These are phyloP conservation scores for Malthinus seriepunctatus DNA, from an alignment of 2,888 invertebrate species.

Conservation along the genomic window DNA sequence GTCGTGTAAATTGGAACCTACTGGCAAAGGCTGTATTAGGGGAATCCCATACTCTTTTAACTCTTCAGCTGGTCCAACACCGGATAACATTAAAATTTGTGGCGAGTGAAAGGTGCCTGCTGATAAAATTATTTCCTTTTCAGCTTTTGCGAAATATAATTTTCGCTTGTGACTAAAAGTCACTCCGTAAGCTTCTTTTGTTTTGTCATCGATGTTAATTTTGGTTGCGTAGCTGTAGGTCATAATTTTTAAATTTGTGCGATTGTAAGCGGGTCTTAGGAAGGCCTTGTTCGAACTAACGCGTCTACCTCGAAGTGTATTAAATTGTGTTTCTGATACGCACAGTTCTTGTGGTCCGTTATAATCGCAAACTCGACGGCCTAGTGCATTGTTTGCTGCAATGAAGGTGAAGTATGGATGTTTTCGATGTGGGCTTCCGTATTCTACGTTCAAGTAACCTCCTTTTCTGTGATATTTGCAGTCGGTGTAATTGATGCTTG, in stretches of 20 bases:
- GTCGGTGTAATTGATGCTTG: conserved; percentile 31
- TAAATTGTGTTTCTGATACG: conserved; percentile 69
- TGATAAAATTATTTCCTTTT: conserved; percentile 73
- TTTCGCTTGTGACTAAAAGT: conserved; percentile 65
- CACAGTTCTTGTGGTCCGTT: conserved; percentile 67
- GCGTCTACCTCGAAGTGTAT: conserved; percentile 68
- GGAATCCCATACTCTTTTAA: conserved; percentile 61
- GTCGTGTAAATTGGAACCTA: conserved; percentile 78
- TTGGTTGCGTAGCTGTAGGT: conserved; percentile 69
- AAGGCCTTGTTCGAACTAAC: conserved; percentile 78
- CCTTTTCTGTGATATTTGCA: conserved; percentile 50
- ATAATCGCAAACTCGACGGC: conserved; percentile 70
- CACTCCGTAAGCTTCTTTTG: conserved; percentile 65
- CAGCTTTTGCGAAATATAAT: conserved; percentile 60
- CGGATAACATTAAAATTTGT: conserved; percentile 82
- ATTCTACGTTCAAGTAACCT: conserved; percentile 70
- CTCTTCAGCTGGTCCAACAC: conserved; percentile 69
- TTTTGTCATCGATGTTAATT: conserved; percentile 60
- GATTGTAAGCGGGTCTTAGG: conserved; percentile 64
- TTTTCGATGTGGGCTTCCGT: conserved; percentile 35
- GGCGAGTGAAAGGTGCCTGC: conserved; percentile 82
- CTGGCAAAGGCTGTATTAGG: conserved; percentile 66
- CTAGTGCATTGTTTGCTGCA: conserved; percentile 51
- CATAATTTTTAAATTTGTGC: conserved; percentile 70
- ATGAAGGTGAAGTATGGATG: too few relatives aligned